These are phyloP conservation scores for Thymelicus lineola DNA, from an alignment of 2,888 invertebrate genomes.

Conservation along the genomic window DNA sequence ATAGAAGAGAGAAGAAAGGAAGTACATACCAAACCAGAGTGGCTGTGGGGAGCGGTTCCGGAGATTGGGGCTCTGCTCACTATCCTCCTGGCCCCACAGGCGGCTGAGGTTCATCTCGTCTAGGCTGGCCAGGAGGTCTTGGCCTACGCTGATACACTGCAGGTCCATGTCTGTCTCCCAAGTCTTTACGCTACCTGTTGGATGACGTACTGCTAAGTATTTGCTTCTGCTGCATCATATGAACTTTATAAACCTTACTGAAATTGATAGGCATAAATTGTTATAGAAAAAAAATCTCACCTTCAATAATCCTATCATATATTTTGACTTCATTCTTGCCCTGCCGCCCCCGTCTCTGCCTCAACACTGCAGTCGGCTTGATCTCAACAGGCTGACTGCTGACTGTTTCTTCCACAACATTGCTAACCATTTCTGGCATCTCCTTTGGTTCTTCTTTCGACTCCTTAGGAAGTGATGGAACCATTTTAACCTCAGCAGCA, in stretches of 20 bases:
- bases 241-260: too few relatives aligned
- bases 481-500: slow-evolving; percentile 42
- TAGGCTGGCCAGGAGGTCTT: slow-evolving; percentile 83
- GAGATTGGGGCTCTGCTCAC: slow-evolving; percentile 67
- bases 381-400: slow-evolving; percentile 73
- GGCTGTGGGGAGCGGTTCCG: slow-evolving; percentile 66
- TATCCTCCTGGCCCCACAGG: slow-evolving; percentile 76
- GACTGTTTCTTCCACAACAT: slow-evolving; percentile 29
- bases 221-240: too few relatives aligned
- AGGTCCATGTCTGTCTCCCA: slow-evolving; percentile 87
- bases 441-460: slow-evolving; percentile 11
- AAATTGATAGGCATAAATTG: too few relatives aligned
- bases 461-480: slow-evolving; percentile 28
- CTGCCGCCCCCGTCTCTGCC: slow-evolving; percentile 72
- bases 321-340: slow-evolving; percentile 80
- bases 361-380: slow-evolving; percentile 66
- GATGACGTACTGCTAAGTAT: not conserved
- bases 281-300: slow-evolving; percentile 47
- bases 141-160: slow-evolving; percentile 86
- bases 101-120: slow-evolving; percentile 79
- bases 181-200: slow-evolving; percentile 79
- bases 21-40: slow-evolving; percentile 74
- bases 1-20: not conserved
- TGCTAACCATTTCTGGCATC: slow-evolving; percentile 24
- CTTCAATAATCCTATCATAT: slow-evolving; percentile 81